These are phyloP conservation scores for Acipenser ruthenus DNA, from an alignment of 2,797 vertebrate species.

Conservation along the genomic window DNA sequence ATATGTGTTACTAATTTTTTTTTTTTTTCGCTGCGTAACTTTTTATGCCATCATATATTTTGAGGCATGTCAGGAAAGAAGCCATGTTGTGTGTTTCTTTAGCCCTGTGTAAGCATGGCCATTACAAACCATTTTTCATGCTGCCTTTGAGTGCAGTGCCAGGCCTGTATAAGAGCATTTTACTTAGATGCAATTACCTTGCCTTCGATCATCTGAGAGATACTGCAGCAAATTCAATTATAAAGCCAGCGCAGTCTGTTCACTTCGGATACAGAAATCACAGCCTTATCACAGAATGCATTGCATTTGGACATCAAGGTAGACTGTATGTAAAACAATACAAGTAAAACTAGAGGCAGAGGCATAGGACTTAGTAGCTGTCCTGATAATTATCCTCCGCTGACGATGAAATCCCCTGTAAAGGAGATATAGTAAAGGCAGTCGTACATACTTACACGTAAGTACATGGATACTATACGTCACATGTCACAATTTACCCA, in stretches of 20 bases:
- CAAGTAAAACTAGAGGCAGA: no score
- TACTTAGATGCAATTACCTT: constrained; percentile 28
- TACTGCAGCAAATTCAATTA: neutral
- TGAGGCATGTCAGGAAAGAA: constrained; percentile 21
- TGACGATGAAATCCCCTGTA: no score
- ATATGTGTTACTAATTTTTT: neutral
- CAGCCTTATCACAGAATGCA: neutral
- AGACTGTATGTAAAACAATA: no score
- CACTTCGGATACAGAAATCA: neutral
- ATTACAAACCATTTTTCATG: constrained; percentile 13
- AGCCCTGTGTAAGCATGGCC: constrained; percentile 10
- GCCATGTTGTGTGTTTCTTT: neutral
- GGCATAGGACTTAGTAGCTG: no score
- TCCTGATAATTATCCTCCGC: no score
- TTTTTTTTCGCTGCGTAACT: neutral
- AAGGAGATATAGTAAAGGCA: no score
- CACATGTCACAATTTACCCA: no score
- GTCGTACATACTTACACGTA: no score
- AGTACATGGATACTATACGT: no score
- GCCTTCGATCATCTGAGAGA: constrained; percentile 18
- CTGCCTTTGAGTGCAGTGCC: constrained; percentile 14
- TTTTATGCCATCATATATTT: constrained; percentile 36
- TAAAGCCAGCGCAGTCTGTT: neutral
- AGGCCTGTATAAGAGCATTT: constrained; percentile 18
- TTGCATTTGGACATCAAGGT: neutral